Evolutionary conservation across 2,888 invertebrate genomes (phyloP).

Genomic region (Cataglyphis albicans): DNA sequence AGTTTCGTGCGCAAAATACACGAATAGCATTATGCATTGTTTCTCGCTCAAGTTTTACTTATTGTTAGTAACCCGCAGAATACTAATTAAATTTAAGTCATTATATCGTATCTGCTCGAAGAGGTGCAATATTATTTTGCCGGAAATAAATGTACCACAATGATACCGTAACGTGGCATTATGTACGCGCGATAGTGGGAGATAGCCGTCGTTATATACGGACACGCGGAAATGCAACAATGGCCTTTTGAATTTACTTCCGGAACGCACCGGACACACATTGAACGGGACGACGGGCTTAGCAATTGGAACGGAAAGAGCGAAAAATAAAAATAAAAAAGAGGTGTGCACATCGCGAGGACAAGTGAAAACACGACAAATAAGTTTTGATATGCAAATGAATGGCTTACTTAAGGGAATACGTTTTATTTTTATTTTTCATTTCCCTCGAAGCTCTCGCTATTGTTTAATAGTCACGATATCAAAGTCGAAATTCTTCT

Average conservation of each 20-base stretch:
- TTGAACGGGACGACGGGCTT: constrained; percentile 5
- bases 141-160: background rate
- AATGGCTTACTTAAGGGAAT: background rate
- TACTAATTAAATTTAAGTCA: constrained; percentile 30
- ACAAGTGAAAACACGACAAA: background rate
- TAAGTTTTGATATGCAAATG: constrained; percentile 18
- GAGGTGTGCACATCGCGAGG: background rate
- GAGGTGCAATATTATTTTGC: background rate
- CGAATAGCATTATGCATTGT: background rate
- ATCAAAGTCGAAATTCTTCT: background rate
- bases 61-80: background rate
- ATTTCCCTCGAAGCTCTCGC: background rate
- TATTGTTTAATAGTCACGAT: background rate
- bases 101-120: background rate
- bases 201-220: constrained; percentile 14
- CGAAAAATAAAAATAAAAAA: background rate
- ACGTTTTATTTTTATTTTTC: background rate
- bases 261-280: constrained; percentile 9
- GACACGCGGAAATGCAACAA: constrained; percentile 44
- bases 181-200: constrained; percentile 12
- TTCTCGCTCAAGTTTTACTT: constrained; percentile 3
- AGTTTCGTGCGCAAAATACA: constrained; percentile 1
- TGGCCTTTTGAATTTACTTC: constrained; percentile 45
- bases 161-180: constrained; percentile 18
- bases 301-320: constrained; percentile 29